Evolutionary conservation across 1,140 invertebrate species (phyloP).

Genomic region (Platyscapa corneri): DNA sequence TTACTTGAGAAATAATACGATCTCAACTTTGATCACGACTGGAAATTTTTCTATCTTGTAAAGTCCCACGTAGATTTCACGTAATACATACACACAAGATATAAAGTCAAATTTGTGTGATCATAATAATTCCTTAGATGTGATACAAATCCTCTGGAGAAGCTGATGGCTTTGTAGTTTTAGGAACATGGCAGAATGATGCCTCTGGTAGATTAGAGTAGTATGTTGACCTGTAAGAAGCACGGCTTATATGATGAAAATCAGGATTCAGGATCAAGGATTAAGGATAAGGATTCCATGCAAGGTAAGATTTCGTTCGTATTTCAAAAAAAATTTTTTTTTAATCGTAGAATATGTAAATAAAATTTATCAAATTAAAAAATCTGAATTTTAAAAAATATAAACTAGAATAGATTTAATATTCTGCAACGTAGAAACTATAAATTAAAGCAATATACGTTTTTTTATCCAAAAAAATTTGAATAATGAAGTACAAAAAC

Average conservation of each 20-base stretch:
- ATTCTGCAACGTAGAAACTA: constrained; percentile 39
- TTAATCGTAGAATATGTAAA: constrained; percentile 47
- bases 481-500: constrained; percentile 36
- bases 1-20: background rate
- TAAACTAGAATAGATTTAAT: constrained; percentile 43
- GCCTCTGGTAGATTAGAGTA: constrained; percentile 58
- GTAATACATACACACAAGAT: constrained; percentile 9
- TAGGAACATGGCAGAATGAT: constrained; percentile 47
- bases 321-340: constrained; percentile 40
- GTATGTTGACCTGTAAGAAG: constrained; percentile 72
- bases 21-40: constrained; percentile 4
- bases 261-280: constrained; percentile 33
- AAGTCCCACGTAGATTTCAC: constrained; percentile 52
- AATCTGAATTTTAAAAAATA: constrained; percentile 36
- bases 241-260: constrained; percentile 69
- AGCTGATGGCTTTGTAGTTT: constrained; percentile 41
- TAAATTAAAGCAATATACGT: constrained; percentile 35
- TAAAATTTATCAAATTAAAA: constrained; percentile 51
- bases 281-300: constrained; percentile 50
- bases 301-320: constrained; percentile 46
- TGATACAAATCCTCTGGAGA: constrained; percentile 42
- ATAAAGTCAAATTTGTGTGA: constrained; percentile 9
- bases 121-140: constrained; percentile 35
- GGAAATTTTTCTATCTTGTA: constrained; percentile 29
- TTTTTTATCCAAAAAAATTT: constrained; percentile 21